phyloP scores from a whole-genome alignment of 2,113 vertebrate genomes.

The Brienomyrus brachyistius region DNA sequence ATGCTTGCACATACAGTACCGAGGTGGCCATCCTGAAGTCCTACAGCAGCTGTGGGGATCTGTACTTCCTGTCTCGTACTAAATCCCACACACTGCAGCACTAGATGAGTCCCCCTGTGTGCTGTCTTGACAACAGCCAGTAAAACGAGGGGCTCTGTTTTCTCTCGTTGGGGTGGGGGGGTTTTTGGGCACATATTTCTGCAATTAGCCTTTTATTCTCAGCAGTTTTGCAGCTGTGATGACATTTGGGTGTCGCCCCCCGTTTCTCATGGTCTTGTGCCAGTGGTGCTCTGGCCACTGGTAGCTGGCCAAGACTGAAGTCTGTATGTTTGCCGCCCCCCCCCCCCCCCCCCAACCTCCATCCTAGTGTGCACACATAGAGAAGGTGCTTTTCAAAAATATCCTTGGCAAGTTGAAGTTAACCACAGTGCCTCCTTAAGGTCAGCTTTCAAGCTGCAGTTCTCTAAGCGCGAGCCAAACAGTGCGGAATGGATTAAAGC shows the following conservation, averaged over 20 bases:
- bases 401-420: constrained; percentile 47
- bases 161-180: constrained; percentile 54
- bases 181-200: constrained; percentile 79
- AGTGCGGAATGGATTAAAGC: constrained; percentile 22
- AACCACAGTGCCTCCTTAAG: constrained; percentile 42
- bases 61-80: constrained; percentile 42
- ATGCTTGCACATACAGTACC: neutral
- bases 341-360: constrained; percentile 35
- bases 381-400: constrained; percentile 50
- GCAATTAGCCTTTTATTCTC: constrained; percentile 82
- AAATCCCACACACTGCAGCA: constrained; percentile 58
- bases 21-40: constrained; percentile 33
- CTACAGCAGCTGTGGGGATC: constrained; percentile 57
- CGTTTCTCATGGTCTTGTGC: constrained; percentile 83
- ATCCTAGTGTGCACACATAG: constrained; percentile 57
- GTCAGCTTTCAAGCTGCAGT: constrained; percentile 40
- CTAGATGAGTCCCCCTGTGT: constrained; percentile 47
- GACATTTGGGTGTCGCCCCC: constrained; percentile 79
- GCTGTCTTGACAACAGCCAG: constrained; percentile 48
- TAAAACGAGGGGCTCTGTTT: constrained; percentile 68
- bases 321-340: constrained; percentile 56
- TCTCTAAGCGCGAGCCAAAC: constrained; percentile 12
- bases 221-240: constrained; percentile 87
- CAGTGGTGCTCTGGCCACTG: constrained; percentile 62
- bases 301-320: constrained; percentile 69